Evolutionary conservation across 2,888 invertebrate genomes (phyloP).

Genomic region (Heteromurus nitidus): DNA sequence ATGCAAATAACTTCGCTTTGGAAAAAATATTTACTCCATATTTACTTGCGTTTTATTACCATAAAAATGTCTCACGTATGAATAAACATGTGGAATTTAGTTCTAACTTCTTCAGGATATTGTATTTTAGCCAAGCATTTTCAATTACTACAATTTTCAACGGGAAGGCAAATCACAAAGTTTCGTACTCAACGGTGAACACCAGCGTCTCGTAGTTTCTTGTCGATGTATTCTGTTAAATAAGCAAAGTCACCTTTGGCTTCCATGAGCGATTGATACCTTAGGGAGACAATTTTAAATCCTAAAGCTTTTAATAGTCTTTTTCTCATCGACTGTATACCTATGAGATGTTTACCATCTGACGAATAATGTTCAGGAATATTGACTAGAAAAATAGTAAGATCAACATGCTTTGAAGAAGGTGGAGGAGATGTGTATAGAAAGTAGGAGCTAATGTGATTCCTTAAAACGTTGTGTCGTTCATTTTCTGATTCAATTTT

Average conservation of each 20-base stretch:
- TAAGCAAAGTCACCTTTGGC: slow-evolving; percentile 77
- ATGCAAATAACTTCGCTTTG: no score
- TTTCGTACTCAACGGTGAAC: background rate
- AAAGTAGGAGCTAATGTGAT: slow-evolving; percentile 52
- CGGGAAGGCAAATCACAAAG: no score
- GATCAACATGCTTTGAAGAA: slow-evolving; percentile 25
- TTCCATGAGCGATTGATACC: slow-evolving; percentile 78
- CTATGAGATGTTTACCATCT: slow-evolving; percentile 77
- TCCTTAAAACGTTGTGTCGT: slow-evolving; percentile 35
- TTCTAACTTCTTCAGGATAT: no score
- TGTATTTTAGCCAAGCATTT: no score
- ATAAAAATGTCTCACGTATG: no score
- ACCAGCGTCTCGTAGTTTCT: background rate
- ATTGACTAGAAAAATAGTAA: slow-evolving; percentile 80
- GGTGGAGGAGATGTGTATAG: slow-evolving; percentile 25
- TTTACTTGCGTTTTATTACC: no score
- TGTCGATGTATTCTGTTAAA: slow-evolving; percentile 77
- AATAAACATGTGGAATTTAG: no score
- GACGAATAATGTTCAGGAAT: slow-evolving; percentile 82
- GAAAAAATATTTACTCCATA: no score
- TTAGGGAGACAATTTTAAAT: slow-evolving; percentile 80
- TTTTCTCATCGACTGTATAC: slow-evolving; percentile 80
- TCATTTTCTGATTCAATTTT: slow-evolving; percentile 74
- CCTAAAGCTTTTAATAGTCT: slow-evolving; percentile 81
- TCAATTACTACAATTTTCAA: no score